Base-by-base conservation (phyloP, 2,113 vertebrate genomes). In the Alouatta palliata region DNA sequence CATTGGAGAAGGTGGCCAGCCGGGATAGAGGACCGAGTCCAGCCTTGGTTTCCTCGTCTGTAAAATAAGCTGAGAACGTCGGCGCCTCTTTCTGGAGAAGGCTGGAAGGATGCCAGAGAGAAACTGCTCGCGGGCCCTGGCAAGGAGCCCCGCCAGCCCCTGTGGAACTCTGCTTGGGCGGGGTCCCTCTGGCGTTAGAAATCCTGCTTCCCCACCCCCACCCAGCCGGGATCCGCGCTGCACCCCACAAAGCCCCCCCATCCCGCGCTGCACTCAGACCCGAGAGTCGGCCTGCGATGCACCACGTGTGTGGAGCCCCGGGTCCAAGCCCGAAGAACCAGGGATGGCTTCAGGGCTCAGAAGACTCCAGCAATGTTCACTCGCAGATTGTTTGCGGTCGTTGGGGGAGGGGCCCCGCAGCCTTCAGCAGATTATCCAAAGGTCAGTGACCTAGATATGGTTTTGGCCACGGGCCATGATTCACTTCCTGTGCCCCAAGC, bases 371-470 rank as follows among this genome's bases (percentile, higher is more conserved):
- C 0, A 23, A 56, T 61, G 73, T 43, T 77, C 73, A 2, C 58
- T 12, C 37, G 49, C 54, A 32, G 87, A 58, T 4, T n/a, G 30
- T 30, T n/a, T 32, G 82, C 52, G 6, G 25, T 40, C 27, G 19
- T 27, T 30, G 20, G n/a, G 37, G 76, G 37, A 75, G 17, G 73
- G 77, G 19, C 52, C 52, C 87, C 37, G 2, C 16, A 79, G 66
- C 87, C 80, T 75, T 87, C 85, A 23, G 58, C 81, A 79, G 89
- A 91, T 95, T 96, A 81, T 81, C 61, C 87, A 56, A 32, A 96
- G 85, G 71, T 96, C 77, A 0, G 43, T 37, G 94, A 76, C 94
- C 89, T 84, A 92, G 64, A 93, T 83, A 64, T 4, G 40, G 85
- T 52, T 92, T 73, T 61, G 87, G 56, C 64, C 87, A 8, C 7